Evolutionary conservation across 1,140 invertebrate species (phyloP).

Genomic region (Drosophila eugracilis): DNA sequence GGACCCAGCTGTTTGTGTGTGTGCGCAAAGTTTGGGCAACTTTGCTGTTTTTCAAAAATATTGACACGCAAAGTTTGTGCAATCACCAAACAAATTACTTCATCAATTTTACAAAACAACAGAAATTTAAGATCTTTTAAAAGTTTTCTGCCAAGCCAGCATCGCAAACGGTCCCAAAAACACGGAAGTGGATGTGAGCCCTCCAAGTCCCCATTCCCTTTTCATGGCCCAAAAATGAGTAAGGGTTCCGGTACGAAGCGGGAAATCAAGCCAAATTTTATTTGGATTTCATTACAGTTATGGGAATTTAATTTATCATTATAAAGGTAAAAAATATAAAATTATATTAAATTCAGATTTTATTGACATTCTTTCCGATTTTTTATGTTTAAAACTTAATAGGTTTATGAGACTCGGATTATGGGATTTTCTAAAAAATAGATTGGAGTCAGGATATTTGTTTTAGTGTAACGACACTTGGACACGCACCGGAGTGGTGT

Average conservation of each 20-base stretch:
- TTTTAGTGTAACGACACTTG: constrained; percentile 11
- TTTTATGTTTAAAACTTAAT: no score
- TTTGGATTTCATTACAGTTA: not conserved
- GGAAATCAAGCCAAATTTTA: not conserved
- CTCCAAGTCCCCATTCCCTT: not conserved
- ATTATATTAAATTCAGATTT: no score
- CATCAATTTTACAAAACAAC: constrained; percentile 82
- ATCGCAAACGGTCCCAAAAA: constrained; percentile 24
- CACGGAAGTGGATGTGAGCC: constrained; percentile 41
- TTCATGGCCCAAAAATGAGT: constrained; percentile 3
- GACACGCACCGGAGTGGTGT: constrained; percentile 54
- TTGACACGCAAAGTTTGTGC: constrained; percentile 80
- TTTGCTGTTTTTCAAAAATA: constrained; percentile 73
- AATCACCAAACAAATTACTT: constrained; percentile 81
- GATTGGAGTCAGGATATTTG: not conserved
- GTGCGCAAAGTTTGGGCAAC: constrained; percentile 42
- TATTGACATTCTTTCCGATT: no score
- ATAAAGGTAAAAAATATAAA: no score
- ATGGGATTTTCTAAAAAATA: no score
- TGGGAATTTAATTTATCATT: no score
- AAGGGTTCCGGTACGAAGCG: not conserved
- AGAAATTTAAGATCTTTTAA: constrained; percentile 80
- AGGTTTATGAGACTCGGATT: no score
- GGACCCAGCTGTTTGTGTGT: constrained; percentile 7
- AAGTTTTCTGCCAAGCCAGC: constrained; percentile 61